Conservation (phyloP, 2,797 vertebrate species). For the Dromococcyx pavoninus region DNA sequence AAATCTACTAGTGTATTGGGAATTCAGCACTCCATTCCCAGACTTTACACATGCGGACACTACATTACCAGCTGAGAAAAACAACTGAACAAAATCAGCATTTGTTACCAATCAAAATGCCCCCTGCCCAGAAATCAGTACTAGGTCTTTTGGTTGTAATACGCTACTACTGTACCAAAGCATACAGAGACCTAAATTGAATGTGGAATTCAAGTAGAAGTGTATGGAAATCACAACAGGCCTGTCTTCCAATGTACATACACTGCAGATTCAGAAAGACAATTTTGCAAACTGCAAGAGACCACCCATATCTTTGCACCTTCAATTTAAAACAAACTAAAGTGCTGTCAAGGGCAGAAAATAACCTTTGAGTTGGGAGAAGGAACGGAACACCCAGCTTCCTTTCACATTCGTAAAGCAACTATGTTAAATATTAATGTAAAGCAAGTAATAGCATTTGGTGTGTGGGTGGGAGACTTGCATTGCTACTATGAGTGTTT, state of each 20-base stretch:
- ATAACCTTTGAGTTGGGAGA: background rate
- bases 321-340: background rate
- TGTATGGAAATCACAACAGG: background rate
- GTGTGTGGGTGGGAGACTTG: background rate
- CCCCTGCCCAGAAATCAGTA: background rate
- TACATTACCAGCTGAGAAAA: background rate
- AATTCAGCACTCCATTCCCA: background rate
- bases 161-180: background rate
- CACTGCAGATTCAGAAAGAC: background rate
- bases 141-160: background rate
- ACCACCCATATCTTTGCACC: background rate
- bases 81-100: background rate
- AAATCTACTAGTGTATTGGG: background rate
- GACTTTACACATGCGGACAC: rapidly evolving
- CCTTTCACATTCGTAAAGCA: background rate
- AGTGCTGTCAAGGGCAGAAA: background rate
- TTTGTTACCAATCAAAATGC: background rate
- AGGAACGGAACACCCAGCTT: background rate
- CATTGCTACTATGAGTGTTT: background rate
- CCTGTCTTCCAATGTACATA: background rate
- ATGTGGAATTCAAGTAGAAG: background rate
- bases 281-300: background rate
- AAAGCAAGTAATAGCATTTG: conserved; percentile 5
- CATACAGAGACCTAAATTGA: background rate
- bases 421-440: background rate